Percentiles rank a stretch among this genome's conserved stretches.
These are phyloP conservation scores for Nixonia krombeini DNA, from an alignment of 1,140 invertebrate genomes.

Conservation along the genomic window DNA sequence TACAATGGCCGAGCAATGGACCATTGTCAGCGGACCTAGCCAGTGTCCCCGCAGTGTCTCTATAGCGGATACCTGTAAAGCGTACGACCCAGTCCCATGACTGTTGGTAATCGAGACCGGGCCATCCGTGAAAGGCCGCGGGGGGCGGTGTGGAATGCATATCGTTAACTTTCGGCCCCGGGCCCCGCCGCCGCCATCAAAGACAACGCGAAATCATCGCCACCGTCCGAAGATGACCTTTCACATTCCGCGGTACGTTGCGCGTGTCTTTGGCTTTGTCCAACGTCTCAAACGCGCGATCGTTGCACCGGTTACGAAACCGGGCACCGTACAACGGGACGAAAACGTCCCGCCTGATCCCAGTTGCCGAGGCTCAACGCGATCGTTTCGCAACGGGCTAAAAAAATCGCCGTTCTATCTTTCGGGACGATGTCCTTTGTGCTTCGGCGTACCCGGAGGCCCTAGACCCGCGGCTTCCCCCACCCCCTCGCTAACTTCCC, in stretches of 20 bases:
- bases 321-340: too few species aligned
- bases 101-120: slow-evolving; percentile 32
- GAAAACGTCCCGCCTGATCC: too few species aligned
- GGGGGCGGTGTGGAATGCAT: slow-evolving; percentile 26
- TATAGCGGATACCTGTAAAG: slow-evolving; percentile 19
- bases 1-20: slow-evolving; percentile 19
- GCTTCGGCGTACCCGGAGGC: slow-evolving; percentile 42
- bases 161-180: slow-evolving; percentile 22
- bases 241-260: slow-evolving; percentile 14
- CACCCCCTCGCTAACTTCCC: slow-evolving; percentile 19
- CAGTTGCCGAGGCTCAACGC: slow-evolving; percentile 29
- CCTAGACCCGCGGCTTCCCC: slow-evolving; percentile 36
- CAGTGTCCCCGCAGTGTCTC: slow-evolving; percentile 26
- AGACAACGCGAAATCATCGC: slow-evolving; percentile 40
- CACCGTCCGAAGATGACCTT: slow-evolving; percentile 28
- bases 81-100: slow-evolving; percentile 3
- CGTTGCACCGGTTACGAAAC: too few species aligned
- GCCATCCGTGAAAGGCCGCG: slow-evolving; percentile 9
- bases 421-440: slow-evolving; percentile 45
- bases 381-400: slow-evolving; percentile 27
- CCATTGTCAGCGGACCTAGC: slow-evolving; percentile 27
- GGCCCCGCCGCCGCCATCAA: slow-evolving; percentile 21
- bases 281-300: too few species aligned
- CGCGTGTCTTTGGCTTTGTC: too few species aligned
- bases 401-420: slow-evolving; percentile 34